Base-by-base conservation (phyloP, 2,113 vertebrate genomes). In the Passer domesticus region DNA sequence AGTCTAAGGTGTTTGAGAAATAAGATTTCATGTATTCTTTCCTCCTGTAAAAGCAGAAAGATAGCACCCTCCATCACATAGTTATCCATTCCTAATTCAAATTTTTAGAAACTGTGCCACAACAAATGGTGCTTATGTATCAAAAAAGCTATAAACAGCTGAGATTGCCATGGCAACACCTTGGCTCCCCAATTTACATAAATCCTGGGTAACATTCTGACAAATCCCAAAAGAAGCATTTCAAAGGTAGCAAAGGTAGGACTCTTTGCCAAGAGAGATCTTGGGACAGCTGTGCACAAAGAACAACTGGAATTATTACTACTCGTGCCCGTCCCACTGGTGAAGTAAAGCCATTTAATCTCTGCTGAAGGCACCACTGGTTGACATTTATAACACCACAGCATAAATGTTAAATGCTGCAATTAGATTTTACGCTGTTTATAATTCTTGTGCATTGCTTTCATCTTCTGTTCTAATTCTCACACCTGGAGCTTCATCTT, bases 381-480 rank as follows among this genome's bases (percentile, higher is more conserved):
- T 56, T 95, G 86, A 82, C 5, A 24, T 92, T 95, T 91, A 95
- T 58, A 37, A 74, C 62, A 60, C 76, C 82, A 63, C 53, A 63
- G 59, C 41, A 47, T 60, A 90, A 97, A 90, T 59, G 78, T 64
- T 96, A 97, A 95, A 92, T 82, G 58, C 78, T 62, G 74, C 91
- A 93, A 95, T 97, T 94, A 93, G 64, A 60, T 95, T 95, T 95
- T 90, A 88, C 0, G 0, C 81, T 74, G 43, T 62, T 95, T 87
- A 25, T 76, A 89, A 66, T 66, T 66, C 67, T 41, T 63, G 17
- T 50, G 17, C 17, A 76, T 53, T 76, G 83, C 83, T 87, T 91
- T 77, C 59, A 39, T 69, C 69, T 53, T 73, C 55, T 76, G 47
- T 62, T 92, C 60, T 69, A 76, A 87, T 50, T 87, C 81, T 89